A percentile compares a stretch with the other conserved stretches of the same genome.
These are phyloP conservation scores for Caenorhabditis sp. DNA, from an alignment of 2,888 invertebrate genomes.

Conservation along the genomic window DNA sequence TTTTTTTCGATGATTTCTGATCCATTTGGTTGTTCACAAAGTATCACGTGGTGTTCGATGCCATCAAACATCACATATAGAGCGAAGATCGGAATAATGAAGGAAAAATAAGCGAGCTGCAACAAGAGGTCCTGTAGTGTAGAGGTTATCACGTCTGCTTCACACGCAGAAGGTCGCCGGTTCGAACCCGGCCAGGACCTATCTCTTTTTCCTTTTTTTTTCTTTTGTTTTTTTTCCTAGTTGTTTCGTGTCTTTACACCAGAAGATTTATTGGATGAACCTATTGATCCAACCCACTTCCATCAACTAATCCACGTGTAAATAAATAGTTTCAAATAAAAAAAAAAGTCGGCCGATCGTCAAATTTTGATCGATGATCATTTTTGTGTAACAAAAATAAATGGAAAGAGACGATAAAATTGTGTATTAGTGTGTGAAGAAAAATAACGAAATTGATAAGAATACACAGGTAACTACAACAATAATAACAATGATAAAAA, in stretches of 20 bases:
- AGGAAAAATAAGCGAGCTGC: no score
- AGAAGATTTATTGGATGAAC: background rate
- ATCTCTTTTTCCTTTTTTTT: background rate
- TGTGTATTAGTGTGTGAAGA: background rate
- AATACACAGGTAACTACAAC: background rate
- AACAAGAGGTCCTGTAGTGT: constrained; percentile 49
- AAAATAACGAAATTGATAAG: background rate
- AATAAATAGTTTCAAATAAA: background rate
- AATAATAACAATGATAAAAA: background rate
- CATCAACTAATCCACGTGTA: background rate
- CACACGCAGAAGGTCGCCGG: constrained; percentile 66
- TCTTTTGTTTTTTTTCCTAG: background rate
- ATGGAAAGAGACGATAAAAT: background rate
- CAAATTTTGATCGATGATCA: background rate
- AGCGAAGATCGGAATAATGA: background rate
- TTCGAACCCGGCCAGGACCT: constrained; percentile 60
- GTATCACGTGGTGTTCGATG: background rate
- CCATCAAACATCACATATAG: background rate
- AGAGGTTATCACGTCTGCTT: constrained; percentile 68
- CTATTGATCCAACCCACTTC: background rate
- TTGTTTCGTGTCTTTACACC: no score
- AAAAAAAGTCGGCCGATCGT: background rate
- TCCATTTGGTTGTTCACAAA: background rate
- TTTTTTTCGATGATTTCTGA: background rate
- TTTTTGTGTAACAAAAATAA: background rate